Evolutionary conservation across 2,888 invertebrate species (phyloP), one percentile per base, ranked within the genome.

Genomic region (Euplexia lucipara): DNA sequence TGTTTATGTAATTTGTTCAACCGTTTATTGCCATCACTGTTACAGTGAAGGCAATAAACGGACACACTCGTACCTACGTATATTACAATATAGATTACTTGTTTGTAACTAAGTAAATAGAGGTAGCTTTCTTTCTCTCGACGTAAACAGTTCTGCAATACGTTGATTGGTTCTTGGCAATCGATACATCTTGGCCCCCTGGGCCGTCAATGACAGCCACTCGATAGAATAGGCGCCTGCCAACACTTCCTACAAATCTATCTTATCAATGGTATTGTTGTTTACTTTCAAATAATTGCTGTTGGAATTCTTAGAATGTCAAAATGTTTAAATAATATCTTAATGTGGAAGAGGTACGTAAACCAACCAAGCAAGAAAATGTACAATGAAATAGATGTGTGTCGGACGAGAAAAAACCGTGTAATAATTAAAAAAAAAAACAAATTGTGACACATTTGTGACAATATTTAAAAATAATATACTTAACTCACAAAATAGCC

Each of bases 111-210:
- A 39, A 8, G 26, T 49, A 41, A 49, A 58, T 39, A 65, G 20
- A 51, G 26, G 12, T 56, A 32, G 22, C 2, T 51, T 66, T 57
- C 61, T 45, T 62, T 52, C 22, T 58, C 34, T 18, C 20, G 12
- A 35, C 41, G 66, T 37, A 72, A 79, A 71, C 62, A 78, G 14
- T 52, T 45, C 22, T 42, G 65, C 69, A 65, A 63, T 70, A 66
- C 66, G 56, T 66, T 75, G 81, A 81, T 79, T 81, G 69, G 68
- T 75, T 75, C 48, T 22, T 56, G 35, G 37, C 47, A 62, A 71
- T 81, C 79, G 69, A 79, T 79, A 70, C 62, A 59, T 79, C 79
- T 78, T 75, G 49, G 48, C 52, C 60, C 78, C 71, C 67, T 57
- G 45, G 45, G 69, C 78, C 78, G 81, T 67, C 72, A 67, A 7